phyloP scores from a whole-genome alignment of 2,888 invertebrate genomes.

The Trichopoda pennipes region DNA sequence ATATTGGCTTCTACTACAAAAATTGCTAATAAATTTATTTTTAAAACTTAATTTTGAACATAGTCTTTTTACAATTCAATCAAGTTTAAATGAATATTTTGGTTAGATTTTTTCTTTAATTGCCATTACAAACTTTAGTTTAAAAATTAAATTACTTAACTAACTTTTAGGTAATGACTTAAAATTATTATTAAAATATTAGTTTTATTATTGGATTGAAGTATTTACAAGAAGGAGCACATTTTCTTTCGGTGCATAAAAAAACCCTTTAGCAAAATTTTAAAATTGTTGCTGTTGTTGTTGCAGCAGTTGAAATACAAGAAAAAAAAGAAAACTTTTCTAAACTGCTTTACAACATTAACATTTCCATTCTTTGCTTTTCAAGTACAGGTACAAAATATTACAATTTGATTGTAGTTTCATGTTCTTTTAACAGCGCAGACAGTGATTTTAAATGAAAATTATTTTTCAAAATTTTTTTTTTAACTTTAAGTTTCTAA shows the following conservation, averaged over 20 bases:
- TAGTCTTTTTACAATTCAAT: too few species aligned
- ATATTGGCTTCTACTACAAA: too few species aligned
- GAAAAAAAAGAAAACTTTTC: conserved; percentile 16
- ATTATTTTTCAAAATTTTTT: not conserved
- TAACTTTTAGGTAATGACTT: too few species aligned
- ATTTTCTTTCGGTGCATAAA: not conserved
- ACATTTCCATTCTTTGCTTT: conserved; percentile 32
- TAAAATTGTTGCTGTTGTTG: conserved; percentile 32
- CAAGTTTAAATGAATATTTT: too few species aligned
- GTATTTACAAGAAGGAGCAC: not conserved
- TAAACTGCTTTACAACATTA: conserved; percentile 44
- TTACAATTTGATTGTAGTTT: conserved; percentile 54
- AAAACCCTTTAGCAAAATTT: conserved; percentile 9
- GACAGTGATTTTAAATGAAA: not conserved
- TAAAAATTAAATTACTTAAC: too few species aligned
- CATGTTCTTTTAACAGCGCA: conserved; percentile 9
- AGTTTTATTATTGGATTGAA: too few species aligned
- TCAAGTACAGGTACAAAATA: conserved; percentile 33
- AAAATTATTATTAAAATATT: too few species aligned
- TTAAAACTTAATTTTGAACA: too few species aligned
- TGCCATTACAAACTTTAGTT: too few species aligned
- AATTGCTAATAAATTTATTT: too few species aligned
- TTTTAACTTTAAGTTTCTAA: too few species aligned
- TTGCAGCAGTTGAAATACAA: conserved; percentile 3
- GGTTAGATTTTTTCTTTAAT: too few species aligned